A percentile compares a stretch with the other conserved stretches of the same genome.
Conservation (phyloP, 2,888 invertebrate species). For the Rhamphomyia laevipes region DNA sequence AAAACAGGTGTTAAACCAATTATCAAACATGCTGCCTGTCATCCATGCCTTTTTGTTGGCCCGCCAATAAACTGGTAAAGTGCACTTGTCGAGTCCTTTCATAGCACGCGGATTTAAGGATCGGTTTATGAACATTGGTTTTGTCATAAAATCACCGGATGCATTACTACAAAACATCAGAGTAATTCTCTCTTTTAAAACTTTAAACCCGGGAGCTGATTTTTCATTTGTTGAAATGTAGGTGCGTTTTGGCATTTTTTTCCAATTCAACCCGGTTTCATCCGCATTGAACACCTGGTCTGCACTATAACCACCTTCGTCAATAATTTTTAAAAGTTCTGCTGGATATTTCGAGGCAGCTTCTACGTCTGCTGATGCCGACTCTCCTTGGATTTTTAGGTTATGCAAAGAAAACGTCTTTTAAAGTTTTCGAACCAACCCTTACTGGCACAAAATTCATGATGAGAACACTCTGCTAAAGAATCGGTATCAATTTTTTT, state of each 20-base stretch:
- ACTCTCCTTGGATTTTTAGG: constrained; percentile 15
- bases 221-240: constrained; percentile 9
- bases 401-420: constrained; percentile 13
- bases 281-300: constrained; percentile 17
- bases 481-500: not conserved
- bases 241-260: constrained; percentile 18
- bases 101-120: constrained; percentile 22
- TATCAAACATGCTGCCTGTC: constrained; percentile 14
- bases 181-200: constrained; percentile 18
- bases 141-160: constrained; percentile 20
- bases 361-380: constrained; percentile 12
- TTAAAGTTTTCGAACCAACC: constrained; percentile 16
- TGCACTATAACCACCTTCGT: constrained; percentile 3
- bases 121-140: constrained; percentile 24
- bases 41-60: constrained; percentile 22
- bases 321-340: constrained; percentile 8
- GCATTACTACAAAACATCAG: constrained; percentile 15
- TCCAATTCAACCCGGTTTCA: constrained; percentile 17
- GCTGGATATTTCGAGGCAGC: constrained; percentile 10
- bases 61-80: constrained; percentile 20
- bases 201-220: constrained; percentile 10
- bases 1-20: not conserved
- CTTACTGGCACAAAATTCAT: constrained; percentile 16
- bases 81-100: constrained; percentile 17
- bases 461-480: constrained; percentile 13